Conservation (phyloP, 2,888 invertebrate species). For the Noctua janthe region DNA sequence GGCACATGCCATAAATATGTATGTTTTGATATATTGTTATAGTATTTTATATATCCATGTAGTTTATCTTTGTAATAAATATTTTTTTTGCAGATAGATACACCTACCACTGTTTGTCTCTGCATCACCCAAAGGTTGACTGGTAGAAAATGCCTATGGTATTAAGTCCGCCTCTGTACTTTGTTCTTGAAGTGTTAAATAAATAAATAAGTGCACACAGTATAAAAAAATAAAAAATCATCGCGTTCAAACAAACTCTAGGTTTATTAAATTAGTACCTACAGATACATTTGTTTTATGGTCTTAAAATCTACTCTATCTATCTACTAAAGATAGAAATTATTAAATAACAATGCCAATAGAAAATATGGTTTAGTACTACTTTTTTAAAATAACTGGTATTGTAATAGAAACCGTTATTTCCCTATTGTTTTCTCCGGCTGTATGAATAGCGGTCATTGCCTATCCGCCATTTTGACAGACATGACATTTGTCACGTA, state of each 20-base stretch:
- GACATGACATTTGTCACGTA: conserved; percentile 50
- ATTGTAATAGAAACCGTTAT: not conserved
- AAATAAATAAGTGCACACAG: too few relatives aligned
- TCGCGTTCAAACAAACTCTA: not conserved
- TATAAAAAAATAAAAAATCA: not conserved
- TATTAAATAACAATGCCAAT: not conserved
- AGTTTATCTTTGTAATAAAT: too few relatives aligned
- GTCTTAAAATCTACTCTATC: not conserved
- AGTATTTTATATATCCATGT: too few relatives aligned
- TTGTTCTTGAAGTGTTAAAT: too few relatives aligned
- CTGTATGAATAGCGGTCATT: conserved; percentile 10
- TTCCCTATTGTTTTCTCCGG: conserved; percentile 2
- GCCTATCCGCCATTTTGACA: conserved; percentile 35
- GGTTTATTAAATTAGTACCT: not conserved
- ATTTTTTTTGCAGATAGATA: too few relatives aligned
- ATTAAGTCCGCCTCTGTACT: too few relatives aligned
- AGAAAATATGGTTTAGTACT: not conserved
- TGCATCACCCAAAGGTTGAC: too few relatives aligned
- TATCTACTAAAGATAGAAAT: not conserved
- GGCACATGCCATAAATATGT: too few relatives aligned
- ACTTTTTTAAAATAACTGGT: not conserved
- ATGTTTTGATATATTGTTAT: too few relatives aligned
- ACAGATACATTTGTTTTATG: not conserved
- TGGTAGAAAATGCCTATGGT: too few relatives aligned
- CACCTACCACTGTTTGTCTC: too few relatives aligned